Evolutionary conservation across 2,888 invertebrate species (phyloP).

Genomic region (Pterostichus madidus): DNA sequence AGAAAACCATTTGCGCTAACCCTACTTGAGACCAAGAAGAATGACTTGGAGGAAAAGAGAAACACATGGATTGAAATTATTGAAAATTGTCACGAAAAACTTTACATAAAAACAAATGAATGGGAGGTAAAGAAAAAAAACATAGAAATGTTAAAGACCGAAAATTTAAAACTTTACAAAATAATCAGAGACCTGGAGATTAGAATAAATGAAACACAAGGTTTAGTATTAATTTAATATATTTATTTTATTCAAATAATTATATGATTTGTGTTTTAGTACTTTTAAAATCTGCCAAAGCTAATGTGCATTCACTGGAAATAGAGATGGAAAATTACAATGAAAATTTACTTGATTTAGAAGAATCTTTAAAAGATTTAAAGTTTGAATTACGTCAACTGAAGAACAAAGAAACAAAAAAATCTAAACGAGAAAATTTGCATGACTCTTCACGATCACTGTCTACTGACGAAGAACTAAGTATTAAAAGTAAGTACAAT

Average conservation of each 20-base stretch:
- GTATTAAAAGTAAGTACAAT: background rate
- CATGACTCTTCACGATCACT: conserved; percentile 70
- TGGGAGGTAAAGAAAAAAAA: background rate
- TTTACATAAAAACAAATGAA: background rate
- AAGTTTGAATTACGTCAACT: conserved; percentile 55
- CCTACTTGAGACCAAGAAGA: conserved; percentile 51
- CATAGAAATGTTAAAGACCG: background rate
- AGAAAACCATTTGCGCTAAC: too few species aligned
- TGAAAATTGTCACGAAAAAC: conserved; percentile 32
- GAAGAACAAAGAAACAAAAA: conserved; percentile 39
- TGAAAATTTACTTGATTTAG: conserved; percentile 64
- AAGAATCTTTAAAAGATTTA: conserved; percentile 64
- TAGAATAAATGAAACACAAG: conserved; percentile 72
- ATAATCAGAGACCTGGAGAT: conserved; percentile 54
- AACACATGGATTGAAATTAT: conserved; percentile 71
- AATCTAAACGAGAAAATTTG: conserved; percentile 66
- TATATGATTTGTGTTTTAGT: background rate
- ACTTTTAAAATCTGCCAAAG: conserved; percentile 41
- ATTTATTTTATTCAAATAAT: background rate
- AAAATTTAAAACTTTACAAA: conserved; percentile 18
- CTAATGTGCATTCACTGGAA: conserved; percentile 75
- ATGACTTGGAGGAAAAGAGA: conserved; percentile 70
- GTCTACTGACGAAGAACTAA: background rate
- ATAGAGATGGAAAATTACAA: conserved; percentile 73
- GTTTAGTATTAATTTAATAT: conserved; percentile 16